Conservation (phyloP, 1,140 invertebrate genomes). For the Heliothis virescens region DNA sequence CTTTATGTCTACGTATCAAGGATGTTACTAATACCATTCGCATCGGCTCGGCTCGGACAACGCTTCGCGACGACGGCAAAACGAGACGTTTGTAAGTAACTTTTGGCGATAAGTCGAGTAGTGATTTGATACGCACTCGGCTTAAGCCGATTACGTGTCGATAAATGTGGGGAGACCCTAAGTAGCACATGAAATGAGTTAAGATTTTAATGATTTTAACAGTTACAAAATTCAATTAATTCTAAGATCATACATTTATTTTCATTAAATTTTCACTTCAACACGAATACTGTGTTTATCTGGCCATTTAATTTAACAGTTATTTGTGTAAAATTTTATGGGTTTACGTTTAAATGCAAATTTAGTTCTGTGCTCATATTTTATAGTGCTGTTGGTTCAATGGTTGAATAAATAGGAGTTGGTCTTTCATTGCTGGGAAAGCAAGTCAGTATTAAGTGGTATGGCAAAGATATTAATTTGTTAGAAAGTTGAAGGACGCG, state of each 20-base stretch:
- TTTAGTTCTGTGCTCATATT: neutral
- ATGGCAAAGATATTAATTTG: neutral
- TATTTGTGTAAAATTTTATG: conserved; percentile 5
- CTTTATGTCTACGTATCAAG: no score
- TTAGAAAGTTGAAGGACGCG: neutral
- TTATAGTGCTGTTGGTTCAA: neutral
- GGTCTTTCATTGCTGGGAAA: neutral
- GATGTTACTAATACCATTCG: no score
- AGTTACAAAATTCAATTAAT: conserved; percentile 1
- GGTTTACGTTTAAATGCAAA: conserved; percentile 9
- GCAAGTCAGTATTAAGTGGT: neutral
- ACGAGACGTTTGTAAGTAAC: no score
- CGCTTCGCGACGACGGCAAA: no score
- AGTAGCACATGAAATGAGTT: no score
- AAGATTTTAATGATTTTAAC: no score
- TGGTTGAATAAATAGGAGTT: neutral
- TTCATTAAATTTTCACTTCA: neutral
- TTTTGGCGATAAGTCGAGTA: no score
- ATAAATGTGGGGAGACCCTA: no score
- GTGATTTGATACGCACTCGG: no score
- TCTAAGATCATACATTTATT: neutral
- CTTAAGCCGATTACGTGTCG: no score
- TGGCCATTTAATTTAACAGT: conserved; percentile 7
- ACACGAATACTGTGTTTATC: neutral
- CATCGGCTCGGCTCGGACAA: no score